phyloP scores from a whole-genome alignment of 1,140 invertebrate species.

The Achatina immaculata region DNA sequence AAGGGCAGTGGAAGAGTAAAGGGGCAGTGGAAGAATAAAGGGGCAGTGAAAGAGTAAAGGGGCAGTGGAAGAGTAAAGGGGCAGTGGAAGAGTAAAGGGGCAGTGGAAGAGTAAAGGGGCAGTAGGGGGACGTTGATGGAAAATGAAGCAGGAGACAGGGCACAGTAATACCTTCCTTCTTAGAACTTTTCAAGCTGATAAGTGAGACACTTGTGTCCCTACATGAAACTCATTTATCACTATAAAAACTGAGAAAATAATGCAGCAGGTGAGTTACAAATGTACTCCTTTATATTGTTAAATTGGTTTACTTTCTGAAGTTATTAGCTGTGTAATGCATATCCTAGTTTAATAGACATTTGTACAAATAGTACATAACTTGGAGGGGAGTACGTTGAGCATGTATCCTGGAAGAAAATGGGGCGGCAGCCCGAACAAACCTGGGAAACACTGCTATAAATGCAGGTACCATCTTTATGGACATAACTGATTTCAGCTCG shows the following conservation, averaged over 20 bases:
- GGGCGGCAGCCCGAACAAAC: too few species aligned
- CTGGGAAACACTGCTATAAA: not conserved
- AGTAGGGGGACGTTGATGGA: not conserved
- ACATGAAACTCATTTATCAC: not conserved
- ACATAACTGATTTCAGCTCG: too few species aligned
- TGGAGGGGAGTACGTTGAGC: not conserved
- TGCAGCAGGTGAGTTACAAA: too few species aligned
- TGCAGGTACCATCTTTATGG: too few species aligned
- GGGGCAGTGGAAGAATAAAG: not conserved
- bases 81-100: constrained; percentile 16
- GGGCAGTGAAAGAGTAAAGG: constrained; percentile 13
- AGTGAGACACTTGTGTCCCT: too few species aligned
- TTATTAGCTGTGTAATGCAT: too few species aligned
- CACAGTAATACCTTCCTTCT: not conserved
- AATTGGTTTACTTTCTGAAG: too few species aligned
- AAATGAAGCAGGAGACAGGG: not conserved
- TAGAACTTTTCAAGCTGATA: too few species aligned
- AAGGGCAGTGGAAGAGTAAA: not conserved
- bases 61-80: not conserved
- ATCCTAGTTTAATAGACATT: too few species aligned
- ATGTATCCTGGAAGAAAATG: not conserved
- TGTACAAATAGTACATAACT: too few species aligned
- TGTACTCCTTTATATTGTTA: too few species aligned
- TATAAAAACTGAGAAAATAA: too few species aligned
- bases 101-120: constrained; percentile 15